Percentiles rank a stretch among this genome's conserved stretches.
Conservation (phyloP, 30 jellyfish, hydroid and myxozoan genomes). For the Aurelia sp. region DNA sequence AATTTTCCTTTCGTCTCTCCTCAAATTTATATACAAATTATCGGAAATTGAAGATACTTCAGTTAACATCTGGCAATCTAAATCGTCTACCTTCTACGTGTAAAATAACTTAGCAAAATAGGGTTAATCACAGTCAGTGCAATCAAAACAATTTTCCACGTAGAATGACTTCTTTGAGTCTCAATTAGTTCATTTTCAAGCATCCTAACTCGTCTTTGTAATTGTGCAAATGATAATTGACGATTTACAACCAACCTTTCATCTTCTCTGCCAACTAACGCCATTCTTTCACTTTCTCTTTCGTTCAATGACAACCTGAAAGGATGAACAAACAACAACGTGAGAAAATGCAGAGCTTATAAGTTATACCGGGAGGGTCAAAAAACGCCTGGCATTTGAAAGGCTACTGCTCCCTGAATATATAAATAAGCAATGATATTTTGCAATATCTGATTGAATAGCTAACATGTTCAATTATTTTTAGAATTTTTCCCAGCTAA, state of each 20-base stretch:
- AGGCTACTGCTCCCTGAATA: no score
- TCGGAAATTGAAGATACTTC: no score
- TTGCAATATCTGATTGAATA: no score
- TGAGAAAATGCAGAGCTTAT: background rate
- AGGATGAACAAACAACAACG: background rate
- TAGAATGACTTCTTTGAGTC: constrained; percentile 32
- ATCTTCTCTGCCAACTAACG: constrained; percentile 63
- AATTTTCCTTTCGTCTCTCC: no score
- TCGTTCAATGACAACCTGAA: constrained; percentile 27
- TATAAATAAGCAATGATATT: no score
- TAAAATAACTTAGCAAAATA: constrained; percentile 29
- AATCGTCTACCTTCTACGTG: constrained; percentile 37
- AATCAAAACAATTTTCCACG: constrained; percentile 58
- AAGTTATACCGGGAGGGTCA: no score
- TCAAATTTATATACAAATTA: no score
- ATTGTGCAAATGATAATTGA: constrained; percentile 33
- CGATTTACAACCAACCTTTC: constrained; percentile 13
- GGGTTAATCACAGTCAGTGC: constrained; percentile 72
- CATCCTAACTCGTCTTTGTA: constrained; percentile 65
- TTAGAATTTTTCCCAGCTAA: no score
- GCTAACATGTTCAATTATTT: no score
- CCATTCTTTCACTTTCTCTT: constrained; percentile 58
- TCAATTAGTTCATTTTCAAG: constrained; percentile 70
- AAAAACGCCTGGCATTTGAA: no score
- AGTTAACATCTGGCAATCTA: background rate